These are phyloP conservation scores for Ips nitidus DNA, from an alignment of 1,140 invertebrate species.

Conservation along the genomic window DNA sequence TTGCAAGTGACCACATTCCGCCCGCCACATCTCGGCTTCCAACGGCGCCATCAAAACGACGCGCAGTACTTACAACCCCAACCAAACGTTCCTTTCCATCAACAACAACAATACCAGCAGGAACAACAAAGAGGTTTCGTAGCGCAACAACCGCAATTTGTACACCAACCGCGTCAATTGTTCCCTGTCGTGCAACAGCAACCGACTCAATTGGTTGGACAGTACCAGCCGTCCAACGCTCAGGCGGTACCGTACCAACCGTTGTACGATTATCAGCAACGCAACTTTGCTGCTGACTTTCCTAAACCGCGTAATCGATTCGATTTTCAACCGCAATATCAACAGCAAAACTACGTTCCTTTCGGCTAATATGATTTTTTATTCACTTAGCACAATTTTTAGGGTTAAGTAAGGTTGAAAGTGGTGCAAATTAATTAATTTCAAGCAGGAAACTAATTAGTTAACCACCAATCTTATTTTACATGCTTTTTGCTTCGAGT, in stretches of 20 bases:
- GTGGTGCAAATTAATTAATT: slow-evolving; percentile 25
- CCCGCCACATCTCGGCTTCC: slow-evolving; percentile 36
- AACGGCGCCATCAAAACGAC: slow-evolving; percentile 24
- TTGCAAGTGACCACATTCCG: slow-evolving; percentile 49
- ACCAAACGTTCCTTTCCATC: slow-evolving; percentile 32
- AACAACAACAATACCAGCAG: slow-evolving; percentile 38
- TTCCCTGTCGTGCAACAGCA: slow-evolving; percentile 29
- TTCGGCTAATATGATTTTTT: slow-evolving; percentile 36
- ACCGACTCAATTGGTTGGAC: slow-evolving; percentile 42
- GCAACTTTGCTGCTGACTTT: slow-evolving; percentile 29
- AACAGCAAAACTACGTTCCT: slow-evolving; percentile 38
- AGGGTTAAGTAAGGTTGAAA: not conserved
- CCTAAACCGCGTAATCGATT: slow-evolving; percentile 44
- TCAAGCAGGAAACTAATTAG: not conserved
- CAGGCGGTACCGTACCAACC: slow-evolving; percentile 41
- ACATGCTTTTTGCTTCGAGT: not conserved
- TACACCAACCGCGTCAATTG: slow-evolving; percentile 37
- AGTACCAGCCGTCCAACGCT: slow-evolving; percentile 25
- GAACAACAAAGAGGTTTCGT: slow-evolving; percentile 4
- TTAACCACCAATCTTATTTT: slow-evolving; percentile 10
- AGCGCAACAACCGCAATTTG: slow-evolving; percentile 37
- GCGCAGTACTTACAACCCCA: slow-evolving; percentile 18
- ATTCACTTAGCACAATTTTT: slow-evolving; percentile 1
- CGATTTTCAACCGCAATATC: slow-evolving; percentile 29
- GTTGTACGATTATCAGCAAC: slow-evolving; percentile 40